phyloP scores from a whole-genome alignment of 2,797 vertebrate species.

The Spea hammondii region DNA sequence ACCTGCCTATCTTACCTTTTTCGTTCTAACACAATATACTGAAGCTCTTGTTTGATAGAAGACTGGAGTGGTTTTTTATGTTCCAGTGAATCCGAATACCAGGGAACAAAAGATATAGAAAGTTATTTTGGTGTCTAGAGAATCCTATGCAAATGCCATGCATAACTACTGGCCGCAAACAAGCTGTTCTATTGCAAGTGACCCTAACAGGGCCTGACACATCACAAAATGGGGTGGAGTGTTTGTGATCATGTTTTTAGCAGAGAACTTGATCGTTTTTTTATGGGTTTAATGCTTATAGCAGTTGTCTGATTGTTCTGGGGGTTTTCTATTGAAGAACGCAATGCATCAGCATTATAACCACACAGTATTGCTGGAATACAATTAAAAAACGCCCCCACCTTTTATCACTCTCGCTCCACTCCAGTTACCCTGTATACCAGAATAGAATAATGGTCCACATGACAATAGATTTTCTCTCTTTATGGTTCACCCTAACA shows the following conservation, averaged over 20 bases:
- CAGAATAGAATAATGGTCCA: conserved; percentile 39
- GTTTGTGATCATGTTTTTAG: conserved; percentile 30
- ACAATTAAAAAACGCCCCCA: conserved; percentile 31
- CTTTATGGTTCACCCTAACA: conserved; percentile 40
- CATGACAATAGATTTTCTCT: conserved; percentile 42
- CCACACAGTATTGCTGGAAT: conserved; percentile 28
- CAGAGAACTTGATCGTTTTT: conserved; percentile 19
- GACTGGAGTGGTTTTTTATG: background rate
- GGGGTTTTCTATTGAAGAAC: conserved; percentile 43
- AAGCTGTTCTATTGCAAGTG: conserved; percentile 8
- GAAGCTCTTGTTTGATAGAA: background rate
- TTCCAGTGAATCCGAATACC: background rate
- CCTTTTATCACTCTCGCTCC: conserved; percentile 34
- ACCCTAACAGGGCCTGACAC: conserved; percentile 31
- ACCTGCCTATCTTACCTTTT: too few species aligned
- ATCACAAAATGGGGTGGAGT: conserved; percentile 42
- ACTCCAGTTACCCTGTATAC: conserved; percentile 29
- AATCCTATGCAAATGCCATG: conserved; percentile 17
- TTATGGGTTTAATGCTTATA: conserved; percentile 43
- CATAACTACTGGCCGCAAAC: conserved; percentile 17
- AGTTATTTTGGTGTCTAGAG: background rate
- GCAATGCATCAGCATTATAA: conserved; percentile 48
- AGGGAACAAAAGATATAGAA: background rate
- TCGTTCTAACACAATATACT: too few species aligned
- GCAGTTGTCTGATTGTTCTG: conserved; percentile 45